A percentile compares a stretch with the other conserved stretches of the same genome.
Evolutionary conservation across 2,888 invertebrate species (phyloP).

Genomic region (Drosophila kambysellisi): DNA sequence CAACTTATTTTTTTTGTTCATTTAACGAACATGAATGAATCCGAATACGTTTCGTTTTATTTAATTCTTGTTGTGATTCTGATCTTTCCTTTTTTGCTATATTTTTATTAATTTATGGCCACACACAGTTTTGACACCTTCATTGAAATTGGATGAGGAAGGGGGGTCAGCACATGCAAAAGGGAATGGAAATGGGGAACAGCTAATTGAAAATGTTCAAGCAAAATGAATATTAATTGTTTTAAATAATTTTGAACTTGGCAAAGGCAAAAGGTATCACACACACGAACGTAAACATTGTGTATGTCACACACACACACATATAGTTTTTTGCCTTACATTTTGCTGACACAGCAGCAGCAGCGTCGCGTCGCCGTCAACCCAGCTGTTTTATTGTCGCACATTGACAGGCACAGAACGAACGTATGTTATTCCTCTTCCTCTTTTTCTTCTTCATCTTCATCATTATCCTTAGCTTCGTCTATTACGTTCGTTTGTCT

Average conservation of each 20-base stretch:
- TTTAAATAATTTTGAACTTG: slow-evolving; percentile 83
- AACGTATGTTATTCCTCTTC: slow-evolving; percentile 34
- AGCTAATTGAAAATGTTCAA: slow-evolving; percentile 66
- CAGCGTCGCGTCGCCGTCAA: slow-evolving; percentile 21
- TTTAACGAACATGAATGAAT: slow-evolving; percentile 16
- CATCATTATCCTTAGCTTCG: slow-evolving; percentile 2
- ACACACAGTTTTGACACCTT: slow-evolving; percentile 71
- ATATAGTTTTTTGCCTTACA: slow-evolving; percentile 12
- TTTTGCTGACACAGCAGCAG: slow-evolving; percentile 29
- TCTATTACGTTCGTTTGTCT: slow-evolving; percentile 33
- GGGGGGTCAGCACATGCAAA: not conserved
- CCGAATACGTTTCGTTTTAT: slow-evolving; percentile 46
- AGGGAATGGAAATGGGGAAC: slow-evolving; percentile 1
- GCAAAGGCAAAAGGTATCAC: slow-evolving; percentile 63
- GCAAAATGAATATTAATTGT: slow-evolving; percentile 80
- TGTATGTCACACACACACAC: slow-evolving; percentile 13
- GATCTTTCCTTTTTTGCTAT: slow-evolving; percentile 26
- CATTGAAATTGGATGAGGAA: slow-evolving; percentile 8
- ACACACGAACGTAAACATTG: slow-evolving; percentile 16
- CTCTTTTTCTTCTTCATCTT: slow-evolving; percentile 13
- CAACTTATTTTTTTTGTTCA: slow-evolving; percentile 5
- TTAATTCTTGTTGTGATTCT: slow-evolving; percentile 27
- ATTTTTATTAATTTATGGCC: slow-evolving; percentile 72
- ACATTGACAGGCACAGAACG: slow-evolving; percentile 31
- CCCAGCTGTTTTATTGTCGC: slow-evolving; percentile 72